Percentiles rank a stretch among this genome's conserved stretches.
phyloP scores from a whole-genome alignment of 1,140 invertebrate genomes.

The Acromyrmex charruanus region DNA sequence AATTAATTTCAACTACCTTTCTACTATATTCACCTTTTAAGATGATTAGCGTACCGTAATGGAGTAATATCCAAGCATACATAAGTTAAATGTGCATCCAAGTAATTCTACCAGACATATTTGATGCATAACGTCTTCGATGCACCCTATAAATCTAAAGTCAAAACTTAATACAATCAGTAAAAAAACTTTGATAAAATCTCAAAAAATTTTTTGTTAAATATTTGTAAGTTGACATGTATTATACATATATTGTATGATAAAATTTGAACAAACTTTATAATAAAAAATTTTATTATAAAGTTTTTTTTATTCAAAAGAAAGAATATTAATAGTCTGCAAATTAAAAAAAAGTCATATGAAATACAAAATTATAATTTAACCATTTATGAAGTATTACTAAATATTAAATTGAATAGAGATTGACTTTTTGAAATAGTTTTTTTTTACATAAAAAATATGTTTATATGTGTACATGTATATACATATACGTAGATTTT shows the following conservation, averaged over 20 bases:
- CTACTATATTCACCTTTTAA: slow-evolving; percentile 46
- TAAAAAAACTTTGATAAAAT: background rate
- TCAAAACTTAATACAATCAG: background rate
- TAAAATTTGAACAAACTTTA: background rate
- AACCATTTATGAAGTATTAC: background rate
- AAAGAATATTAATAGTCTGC: background rate
- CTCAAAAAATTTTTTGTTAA: background rate
- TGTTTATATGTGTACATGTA: too few species aligned
- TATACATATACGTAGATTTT: background rate
- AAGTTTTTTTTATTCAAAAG: background rate
- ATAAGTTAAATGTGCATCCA: slow-evolving; percentile 79
- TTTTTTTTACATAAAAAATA: too few species aligned
- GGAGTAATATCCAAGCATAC: slow-evolving; percentile 78
- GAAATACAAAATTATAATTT: background rate
- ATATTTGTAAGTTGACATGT: background rate
- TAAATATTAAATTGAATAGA: background rate
- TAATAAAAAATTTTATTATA: background rate
- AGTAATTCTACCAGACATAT: slow-evolving; percentile 79
- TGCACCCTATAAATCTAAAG: slow-evolving; percentile 72
- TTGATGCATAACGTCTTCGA: slow-evolving; percentile 76
- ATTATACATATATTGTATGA: background rate
- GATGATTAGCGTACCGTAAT: slow-evolving; percentile 72
- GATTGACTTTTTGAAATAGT: too few species aligned
- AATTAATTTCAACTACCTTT: slow-evolving; percentile 15
- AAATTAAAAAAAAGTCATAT: background rate